Evolutionary conservation across 2,888 invertebrate species (phyloP).

Genomic region (Dicranocentrus wangi): DNA sequence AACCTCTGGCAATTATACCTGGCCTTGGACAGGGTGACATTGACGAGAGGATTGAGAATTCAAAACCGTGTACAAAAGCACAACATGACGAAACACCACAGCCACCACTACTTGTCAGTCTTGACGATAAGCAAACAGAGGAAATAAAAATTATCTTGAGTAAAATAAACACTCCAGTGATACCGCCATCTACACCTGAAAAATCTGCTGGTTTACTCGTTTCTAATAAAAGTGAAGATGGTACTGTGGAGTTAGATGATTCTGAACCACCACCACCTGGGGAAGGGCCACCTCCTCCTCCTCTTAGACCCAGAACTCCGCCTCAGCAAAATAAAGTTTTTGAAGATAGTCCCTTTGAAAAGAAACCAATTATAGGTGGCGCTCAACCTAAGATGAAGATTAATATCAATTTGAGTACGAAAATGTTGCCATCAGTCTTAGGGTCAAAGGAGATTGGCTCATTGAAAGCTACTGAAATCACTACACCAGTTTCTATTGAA

Average conservation of each 20-base stretch:
- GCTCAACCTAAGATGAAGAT: conserved; percentile 66
- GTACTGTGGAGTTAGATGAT: conserved; percentile 52
- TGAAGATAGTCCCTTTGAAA: conserved; percentile 53
- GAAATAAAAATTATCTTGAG: conserved; percentile 49
- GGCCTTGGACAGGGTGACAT: conserved; percentile 21
- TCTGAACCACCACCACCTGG: conserved; percentile 64
- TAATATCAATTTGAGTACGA: conserved; percentile 70
- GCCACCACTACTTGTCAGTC: conserved; percentile 1
- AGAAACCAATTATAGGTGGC: conserved; percentile 15
- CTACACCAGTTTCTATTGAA: neutral
- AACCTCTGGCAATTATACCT: neutral
- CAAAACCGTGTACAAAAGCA: no score
- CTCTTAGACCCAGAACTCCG: conserved; percentile 20
- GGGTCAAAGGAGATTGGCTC: neutral
- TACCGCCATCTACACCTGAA: conserved; percentile 9
- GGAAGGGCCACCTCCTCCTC: conserved; percentile 44
- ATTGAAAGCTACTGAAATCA: neutral
- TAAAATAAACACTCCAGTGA: conserved; percentile 26
- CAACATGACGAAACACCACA: neutral
- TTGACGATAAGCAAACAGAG: conserved; percentile 53
- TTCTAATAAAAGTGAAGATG: conserved; percentile 17
- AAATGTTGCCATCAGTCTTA: conserved; percentile 40
- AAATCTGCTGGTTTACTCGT: neutral
- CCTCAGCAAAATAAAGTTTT: conserved; percentile 52
- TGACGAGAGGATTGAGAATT: conserved; percentile 27